These are phyloP conservation scores for Spondyliosoma cantharus DNA, from an alignment of 2,797 vertebrate genomes.

Conservation along the genomic window DNA sequence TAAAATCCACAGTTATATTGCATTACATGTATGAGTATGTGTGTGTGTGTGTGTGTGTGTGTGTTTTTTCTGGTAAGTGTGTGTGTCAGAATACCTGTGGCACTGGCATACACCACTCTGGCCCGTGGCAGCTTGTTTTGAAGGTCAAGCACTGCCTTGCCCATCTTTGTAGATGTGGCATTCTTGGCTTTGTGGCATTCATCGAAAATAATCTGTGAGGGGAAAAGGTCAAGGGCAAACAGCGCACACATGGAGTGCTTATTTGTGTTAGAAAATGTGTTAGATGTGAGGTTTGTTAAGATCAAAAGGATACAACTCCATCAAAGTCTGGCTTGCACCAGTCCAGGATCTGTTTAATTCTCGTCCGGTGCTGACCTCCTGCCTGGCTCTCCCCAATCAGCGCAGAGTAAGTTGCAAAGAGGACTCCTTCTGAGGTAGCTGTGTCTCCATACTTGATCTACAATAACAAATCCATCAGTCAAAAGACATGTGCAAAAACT, in stretches of 20 bases:
- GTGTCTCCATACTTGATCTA: conserved; percentile 99
- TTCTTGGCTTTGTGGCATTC: conserved; percentile 99
- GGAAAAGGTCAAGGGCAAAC: conserved; percentile 78
- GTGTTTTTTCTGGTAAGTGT: no score
- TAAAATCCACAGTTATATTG: neutral
- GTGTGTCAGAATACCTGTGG: conserved; percentile 87
- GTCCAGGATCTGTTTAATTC: conserved; percentile 95
- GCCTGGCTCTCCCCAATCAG: conserved; percentile 98
- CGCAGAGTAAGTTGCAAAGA: conserved; percentile 98
- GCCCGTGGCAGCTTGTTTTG: conserved; percentile 95
- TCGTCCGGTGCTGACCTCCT: conserved; percentile 94
- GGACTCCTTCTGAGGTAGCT: conserved; percentile 98
- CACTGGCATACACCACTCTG: conserved; percentile 97
- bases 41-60: neutral
- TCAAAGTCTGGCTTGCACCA: conserved; percentile 96
- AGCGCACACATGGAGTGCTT: neutral
- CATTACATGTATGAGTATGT: neutral
- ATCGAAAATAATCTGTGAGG: conserved; percentile 93
- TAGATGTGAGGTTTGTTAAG: neutral
- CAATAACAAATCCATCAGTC: conserved; percentile 12
- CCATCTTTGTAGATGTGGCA: conserved; percentile 98
- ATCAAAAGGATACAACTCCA: conserved; percentile 94
- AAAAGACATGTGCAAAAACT: neutral
- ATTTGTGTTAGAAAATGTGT: neutral
- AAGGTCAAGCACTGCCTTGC: conserved; percentile 97